Evolutionary conservation across 1,140 invertebrate genomes (phyloP).

Genomic region (Pseudomyrmex dendroicus): DNA sequence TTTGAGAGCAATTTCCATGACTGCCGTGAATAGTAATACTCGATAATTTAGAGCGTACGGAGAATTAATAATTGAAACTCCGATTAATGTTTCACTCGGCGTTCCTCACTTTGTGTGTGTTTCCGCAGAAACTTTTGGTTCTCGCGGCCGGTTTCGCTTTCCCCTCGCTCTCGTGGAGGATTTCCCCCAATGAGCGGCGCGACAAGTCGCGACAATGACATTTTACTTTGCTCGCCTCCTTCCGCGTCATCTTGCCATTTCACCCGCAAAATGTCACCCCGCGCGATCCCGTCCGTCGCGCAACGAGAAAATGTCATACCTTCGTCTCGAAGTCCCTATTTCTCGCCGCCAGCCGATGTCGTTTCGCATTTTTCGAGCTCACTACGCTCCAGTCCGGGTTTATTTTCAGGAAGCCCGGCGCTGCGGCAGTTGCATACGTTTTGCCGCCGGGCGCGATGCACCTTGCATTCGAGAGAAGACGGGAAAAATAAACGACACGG

Average conservation of each 20-base stretch:
- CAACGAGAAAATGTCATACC: constrained; percentile 64
- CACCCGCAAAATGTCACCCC: constrained; percentile 66
- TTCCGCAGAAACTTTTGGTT: constrained; percentile 26
- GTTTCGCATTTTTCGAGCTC: constrained; percentile 54
- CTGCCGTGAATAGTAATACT: constrained; percentile 15
- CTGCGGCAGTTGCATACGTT: constrained; percentile 38
- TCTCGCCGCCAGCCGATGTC: constrained; percentile 32
- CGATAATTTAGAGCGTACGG: constrained; percentile 17
- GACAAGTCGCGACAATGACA: constrained; percentile 68
- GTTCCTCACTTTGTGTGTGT: neutral
- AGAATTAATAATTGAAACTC: constrained; percentile 30
- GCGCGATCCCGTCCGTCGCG: constrained; percentile 15
- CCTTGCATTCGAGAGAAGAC: constrained; percentile 11
- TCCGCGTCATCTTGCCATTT: constrained; percentile 65
- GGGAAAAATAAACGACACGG: constrained; percentile 27
- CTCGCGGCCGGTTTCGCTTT: neutral
- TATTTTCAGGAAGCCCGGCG: constrained; percentile 38
- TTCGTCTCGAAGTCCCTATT: constrained; percentile 35
- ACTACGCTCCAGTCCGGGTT: constrained; percentile 26
- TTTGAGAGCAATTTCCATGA: neutral
- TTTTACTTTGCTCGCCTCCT: constrained; percentile 61
- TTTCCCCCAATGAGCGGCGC: constrained; percentile 28
- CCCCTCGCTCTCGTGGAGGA: neutral
- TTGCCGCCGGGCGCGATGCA: constrained; percentile 32
- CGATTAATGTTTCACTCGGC: constrained; percentile 21